These are phyloP conservation scores for Leuciscus waleckii DNA, from an alignment of 2,797 vertebrate species.

Conservation along the genomic window DNA sequence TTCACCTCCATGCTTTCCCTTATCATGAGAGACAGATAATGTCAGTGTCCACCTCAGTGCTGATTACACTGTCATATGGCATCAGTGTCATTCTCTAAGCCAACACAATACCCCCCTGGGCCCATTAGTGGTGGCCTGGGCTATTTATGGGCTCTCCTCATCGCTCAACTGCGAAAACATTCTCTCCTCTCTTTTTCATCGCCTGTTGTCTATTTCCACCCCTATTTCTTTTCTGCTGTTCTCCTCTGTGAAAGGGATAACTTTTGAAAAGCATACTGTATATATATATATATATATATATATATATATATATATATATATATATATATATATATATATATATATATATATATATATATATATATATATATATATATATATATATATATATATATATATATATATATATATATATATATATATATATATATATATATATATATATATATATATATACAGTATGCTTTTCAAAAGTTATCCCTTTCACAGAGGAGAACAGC, in stretches of 20 bases:
- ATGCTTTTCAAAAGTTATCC: conserved; percentile 64
- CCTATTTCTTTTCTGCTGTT: conserved; percentile 32
- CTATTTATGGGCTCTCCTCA: conserved; percentile 55
- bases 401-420: too few species aligned
- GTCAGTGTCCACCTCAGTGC: conserved; percentile 50
- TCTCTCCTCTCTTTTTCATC: conserved; percentile 66
- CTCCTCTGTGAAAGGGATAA: conserved; percentile 43
- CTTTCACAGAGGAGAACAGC: conserved; percentile 29
- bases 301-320: too few species aligned
- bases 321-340: too few species aligned
- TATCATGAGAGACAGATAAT: conserved; percentile 52
- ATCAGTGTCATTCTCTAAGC: conserved; percentile 63
- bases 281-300: too few species aligned
- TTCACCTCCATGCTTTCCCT: conserved; percentile 33
- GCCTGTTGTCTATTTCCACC: conserved; percentile 57
- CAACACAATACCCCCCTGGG: conserved; percentile 46
- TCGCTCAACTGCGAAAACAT: conserved; percentile 53
- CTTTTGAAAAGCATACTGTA: conserved; percentile 63
- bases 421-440: too few species aligned
- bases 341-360: too few species aligned
- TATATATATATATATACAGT: background rate
- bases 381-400: too few species aligned
- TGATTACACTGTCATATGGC: conserved; percentile 66
- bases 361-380: too few species aligned
- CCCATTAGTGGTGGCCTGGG: conserved; percentile 46